Conservation (phyloP, 2,797 vertebrate species). For the Hephaestus fuliginosus region DNA sequence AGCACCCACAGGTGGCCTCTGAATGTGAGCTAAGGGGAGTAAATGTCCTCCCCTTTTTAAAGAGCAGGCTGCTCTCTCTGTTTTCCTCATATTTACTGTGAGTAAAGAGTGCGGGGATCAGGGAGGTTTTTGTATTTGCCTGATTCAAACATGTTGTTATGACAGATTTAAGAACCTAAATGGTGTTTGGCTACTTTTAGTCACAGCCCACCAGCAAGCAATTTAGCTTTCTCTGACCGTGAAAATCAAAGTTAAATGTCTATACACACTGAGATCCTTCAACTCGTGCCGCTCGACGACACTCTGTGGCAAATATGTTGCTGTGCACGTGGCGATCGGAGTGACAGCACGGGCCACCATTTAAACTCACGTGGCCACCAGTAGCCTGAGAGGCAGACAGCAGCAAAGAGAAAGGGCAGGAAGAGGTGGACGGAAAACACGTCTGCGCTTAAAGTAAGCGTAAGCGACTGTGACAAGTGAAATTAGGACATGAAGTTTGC, state of each 20-base stretch:
- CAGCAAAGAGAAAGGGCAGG: conserved; percentile 15
- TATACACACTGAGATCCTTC: neutral
- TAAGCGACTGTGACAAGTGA: conserved; percentile 73
- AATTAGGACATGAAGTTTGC: conserved; percentile 76
- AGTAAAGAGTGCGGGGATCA: neutral
- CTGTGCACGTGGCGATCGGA: neutral
- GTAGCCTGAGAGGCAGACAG: neutral
- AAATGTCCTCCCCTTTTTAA: no score
- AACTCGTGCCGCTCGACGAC: neutral
- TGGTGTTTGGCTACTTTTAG: neutral
- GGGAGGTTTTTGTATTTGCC: neutral
- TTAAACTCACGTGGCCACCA: neutral
- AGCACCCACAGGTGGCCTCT: no score
- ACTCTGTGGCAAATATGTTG: neutral
- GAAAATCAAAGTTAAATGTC: no score
- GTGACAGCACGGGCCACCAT: neutral
- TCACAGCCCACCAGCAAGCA: neutral
- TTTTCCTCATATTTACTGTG: no score
- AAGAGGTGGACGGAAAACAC: conserved; percentile 17
- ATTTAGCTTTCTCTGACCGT: neutral
- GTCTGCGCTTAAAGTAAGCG: conserved; percentile 38
- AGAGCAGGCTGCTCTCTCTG: no score
- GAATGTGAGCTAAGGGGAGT: no score
- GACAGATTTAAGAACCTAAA: neutral
- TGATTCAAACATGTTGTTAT: no score